These are phyloP conservation scores for Drosophila mojavensis DNA, from an alignment of 1,140 invertebrate species.

Conservation along the genomic window DNA sequence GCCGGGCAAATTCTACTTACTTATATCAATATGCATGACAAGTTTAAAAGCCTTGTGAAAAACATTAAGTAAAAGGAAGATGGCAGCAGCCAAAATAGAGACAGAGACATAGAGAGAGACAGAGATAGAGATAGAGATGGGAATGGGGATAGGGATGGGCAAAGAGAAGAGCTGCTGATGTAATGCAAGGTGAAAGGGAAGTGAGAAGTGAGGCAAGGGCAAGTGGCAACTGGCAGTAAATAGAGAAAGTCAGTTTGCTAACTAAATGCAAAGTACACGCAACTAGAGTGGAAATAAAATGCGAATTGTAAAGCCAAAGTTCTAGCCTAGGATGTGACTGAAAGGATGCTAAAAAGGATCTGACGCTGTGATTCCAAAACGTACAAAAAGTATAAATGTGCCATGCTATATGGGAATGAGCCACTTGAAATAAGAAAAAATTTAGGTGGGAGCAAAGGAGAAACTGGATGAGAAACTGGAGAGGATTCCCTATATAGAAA, in stretches of 20 bases:
- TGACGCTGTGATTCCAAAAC: background rate
- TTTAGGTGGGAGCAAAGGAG: too few species aligned
- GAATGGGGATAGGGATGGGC: background rate
- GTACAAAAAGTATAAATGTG: background rate
- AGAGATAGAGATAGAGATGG: background rate
- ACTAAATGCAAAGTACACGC: constrained; percentile 1
- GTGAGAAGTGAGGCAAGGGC: background rate
- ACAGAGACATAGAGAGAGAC: background rate
- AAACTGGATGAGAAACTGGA: too few species aligned
- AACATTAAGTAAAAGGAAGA: constrained; percentile 51
- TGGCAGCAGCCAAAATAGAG: background rate
- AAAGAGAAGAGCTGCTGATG: background rate
- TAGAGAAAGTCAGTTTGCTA: background rate
- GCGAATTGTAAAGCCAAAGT: background rate
- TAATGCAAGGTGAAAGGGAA: too few species aligned
- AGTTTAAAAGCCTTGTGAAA: constrained; percentile 68
- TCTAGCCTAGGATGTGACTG: background rate
- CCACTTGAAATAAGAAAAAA: background rate
- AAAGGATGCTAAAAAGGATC: background rate
- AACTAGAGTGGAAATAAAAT: constrained; percentile 3
- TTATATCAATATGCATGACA: constrained; percentile 75
- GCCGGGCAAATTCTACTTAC: constrained; percentile 57
- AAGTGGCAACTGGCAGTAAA: background rate
- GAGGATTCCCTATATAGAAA: too few species aligned
- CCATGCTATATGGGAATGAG: background rate